phyloP scores from a whole-genome alignment of 2,888 invertebrate species.

The Archips crataeganus region DNA sequence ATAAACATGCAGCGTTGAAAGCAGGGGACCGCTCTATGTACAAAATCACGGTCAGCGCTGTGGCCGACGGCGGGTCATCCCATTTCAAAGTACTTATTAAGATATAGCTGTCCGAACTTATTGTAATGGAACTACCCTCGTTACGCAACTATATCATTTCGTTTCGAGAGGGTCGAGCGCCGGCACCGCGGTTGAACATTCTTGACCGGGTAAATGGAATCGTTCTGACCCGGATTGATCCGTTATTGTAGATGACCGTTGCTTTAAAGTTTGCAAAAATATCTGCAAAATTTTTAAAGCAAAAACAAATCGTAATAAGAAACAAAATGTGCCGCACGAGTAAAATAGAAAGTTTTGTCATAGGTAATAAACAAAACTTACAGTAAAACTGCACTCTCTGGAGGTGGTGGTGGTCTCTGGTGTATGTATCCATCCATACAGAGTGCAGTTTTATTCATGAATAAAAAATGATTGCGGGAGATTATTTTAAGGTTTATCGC shows the following conservation, averaged over 20 bases:
- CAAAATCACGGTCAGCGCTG: background rate
- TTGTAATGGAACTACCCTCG: slow-evolving; percentile 20
- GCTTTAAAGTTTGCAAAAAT: background rate
- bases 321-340: background rate
- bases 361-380: too few relatives aligned
- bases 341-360: too few relatives aligned
- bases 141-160: slow-evolving; percentile 16
- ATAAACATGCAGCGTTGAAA: background rate
- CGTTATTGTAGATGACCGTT: background rate
- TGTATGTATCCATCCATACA: background rate
- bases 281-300: background rate
- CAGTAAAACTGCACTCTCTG: too few relatives aligned
- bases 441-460: background rate
- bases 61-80: background rate
- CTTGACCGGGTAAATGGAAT: slow-evolving; percentile 13
- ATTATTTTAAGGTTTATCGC: background rate
- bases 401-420: too few relatives aligned
- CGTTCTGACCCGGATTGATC: slow-evolving; percentile 22
- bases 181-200: slow-evolving; percentile 5
- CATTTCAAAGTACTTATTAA: slow-evolving; percentile 13
- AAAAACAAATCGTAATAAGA: background rate
- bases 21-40: background rate
- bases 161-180: slow-evolving; percentile 7
- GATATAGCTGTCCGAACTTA: slow-evolving; percentile 5
- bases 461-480: background rate